phyloP scores from a whole-genome alignment of 64 coral and sea anemone species.

The Pachyseris speciosa region DNA sequence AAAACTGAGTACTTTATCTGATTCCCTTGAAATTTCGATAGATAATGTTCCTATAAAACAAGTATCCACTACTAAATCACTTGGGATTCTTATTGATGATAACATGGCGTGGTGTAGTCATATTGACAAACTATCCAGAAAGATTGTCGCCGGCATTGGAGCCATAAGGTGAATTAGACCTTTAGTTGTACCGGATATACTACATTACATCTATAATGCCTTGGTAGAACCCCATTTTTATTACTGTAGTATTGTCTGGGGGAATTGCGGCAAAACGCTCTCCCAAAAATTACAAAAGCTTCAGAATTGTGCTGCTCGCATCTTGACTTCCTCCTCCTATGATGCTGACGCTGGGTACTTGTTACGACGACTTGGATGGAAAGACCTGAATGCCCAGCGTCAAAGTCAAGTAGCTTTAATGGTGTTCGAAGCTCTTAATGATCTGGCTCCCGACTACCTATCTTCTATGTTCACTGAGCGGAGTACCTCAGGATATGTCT shows the following conservation, averaged over 20 bases:
- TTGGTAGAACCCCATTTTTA: not conserved
- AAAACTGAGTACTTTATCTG: not conserved
- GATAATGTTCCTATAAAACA: not conserved
- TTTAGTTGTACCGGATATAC: not conserved
- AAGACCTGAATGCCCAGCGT: not conserved
- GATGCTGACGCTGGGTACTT: not conserved
- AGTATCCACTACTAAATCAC: not conserved
- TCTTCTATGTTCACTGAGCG: not conserved
- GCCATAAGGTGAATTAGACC: not conserved
- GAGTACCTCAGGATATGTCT: not conserved
- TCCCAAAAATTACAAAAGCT: not conserved
- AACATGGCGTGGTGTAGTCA: not conserved
- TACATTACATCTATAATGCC: not conserved
- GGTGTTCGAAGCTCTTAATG: not conserved
- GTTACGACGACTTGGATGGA: not conserved
- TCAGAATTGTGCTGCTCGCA: not conserved
- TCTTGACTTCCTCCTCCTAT: not conserved
- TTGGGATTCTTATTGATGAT: not conserved
- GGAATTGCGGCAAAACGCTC: not conserved
- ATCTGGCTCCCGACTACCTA: not conserved
- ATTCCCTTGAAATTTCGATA: not conserved
- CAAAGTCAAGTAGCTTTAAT: not conserved
- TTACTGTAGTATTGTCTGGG: not conserved
- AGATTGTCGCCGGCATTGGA: not conserved
- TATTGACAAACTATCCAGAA: not conserved